phyloP scores from a whole-genome alignment of 2,797 vertebrate species.

The Lacerta viridis region DNA sequence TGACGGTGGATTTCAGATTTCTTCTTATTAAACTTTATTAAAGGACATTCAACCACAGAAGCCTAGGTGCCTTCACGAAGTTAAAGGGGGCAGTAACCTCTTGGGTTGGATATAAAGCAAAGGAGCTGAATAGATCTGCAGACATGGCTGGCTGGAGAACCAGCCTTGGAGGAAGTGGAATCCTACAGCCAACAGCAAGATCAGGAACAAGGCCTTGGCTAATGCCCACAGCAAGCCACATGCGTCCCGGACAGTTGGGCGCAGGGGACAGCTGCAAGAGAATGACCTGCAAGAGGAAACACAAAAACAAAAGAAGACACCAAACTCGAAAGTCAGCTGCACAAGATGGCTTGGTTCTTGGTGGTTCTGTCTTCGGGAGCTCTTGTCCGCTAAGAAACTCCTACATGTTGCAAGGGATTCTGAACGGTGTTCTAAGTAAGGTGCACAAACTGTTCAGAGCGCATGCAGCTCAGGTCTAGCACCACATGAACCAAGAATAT shows the following conservation, averaged over 20 bases:
- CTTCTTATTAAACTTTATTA: conserved; percentile 20
- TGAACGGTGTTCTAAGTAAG: neutral
- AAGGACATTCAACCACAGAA: neutral
- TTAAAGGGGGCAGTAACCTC: neutral
- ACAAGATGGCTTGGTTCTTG: too few species aligned
- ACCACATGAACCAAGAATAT: neutral
- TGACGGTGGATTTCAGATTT: neutral
- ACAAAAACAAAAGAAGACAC: neutral
- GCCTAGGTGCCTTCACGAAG: neutral
- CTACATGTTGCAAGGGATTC: neutral
- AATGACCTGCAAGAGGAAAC: neutral
- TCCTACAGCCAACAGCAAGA: neutral
- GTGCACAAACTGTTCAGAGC: neutral
- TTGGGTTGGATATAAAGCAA: conserved; percentile 13
- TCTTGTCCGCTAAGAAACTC: neutral
- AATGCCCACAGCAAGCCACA: conserved; percentile 30
- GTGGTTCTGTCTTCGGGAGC: neutral
- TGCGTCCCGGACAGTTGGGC: neutral
- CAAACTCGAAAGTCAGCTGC: neutral
- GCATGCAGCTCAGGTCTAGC: neutral
- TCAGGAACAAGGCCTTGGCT: neutral
- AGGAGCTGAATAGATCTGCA: neutral
- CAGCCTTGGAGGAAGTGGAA: neutral
- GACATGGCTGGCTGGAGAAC: neutral
- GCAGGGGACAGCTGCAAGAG: neutral